phyloP scores from a whole-genome alignment of 2,888 invertebrate genomes.

The Rotaria macrura region DNA sequence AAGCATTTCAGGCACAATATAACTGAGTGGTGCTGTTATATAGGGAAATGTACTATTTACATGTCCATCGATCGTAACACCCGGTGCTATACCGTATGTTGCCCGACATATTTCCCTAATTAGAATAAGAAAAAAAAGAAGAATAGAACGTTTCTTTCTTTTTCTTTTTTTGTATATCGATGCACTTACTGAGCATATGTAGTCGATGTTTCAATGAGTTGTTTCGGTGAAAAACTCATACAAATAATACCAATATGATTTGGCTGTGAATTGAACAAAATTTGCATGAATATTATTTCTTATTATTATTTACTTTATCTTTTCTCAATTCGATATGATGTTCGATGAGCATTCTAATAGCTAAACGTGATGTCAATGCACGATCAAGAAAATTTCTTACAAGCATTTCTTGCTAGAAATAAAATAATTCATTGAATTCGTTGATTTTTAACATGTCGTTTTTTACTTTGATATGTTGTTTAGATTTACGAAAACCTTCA shows the following conservation, averaged over 20 bases:
- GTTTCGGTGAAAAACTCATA: conserved; percentile 52
- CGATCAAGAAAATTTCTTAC: conserved; percentile 51
- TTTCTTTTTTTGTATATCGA: neutral
- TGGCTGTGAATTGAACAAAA: conserved; percentile 43
- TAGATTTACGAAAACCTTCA: conserved; percentile 28
- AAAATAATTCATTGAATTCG: too few species aligned
- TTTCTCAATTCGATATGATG: conserved; percentile 54
- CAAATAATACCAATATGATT: conserved; percentile 55
- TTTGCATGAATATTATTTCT: neutral
- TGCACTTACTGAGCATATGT: conserved; percentile 51
- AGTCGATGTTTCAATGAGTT: conserved; percentile 53
- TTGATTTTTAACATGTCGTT: neutral
- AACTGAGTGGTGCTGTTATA: conserved; percentile 53
- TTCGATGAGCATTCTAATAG: conserved; percentile 54
- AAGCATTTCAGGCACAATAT: conserved; percentile 54
- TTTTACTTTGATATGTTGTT: conserved; percentile 22
- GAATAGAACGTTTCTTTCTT: too few species aligned
- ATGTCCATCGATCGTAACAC: conserved; percentile 52
- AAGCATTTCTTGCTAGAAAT: conserved; percentile 40
- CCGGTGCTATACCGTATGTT: conserved; percentile 53
- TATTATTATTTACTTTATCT: conserved; percentile 46
- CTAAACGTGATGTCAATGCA: conserved; percentile 54
- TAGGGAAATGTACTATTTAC: conserved; percentile 53
- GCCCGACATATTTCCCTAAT: conserved; percentile 49
- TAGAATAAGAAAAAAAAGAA: neutral